Conservation (phyloP, 2,797 vertebrate genomes). For the Platalea minor region DNA sequence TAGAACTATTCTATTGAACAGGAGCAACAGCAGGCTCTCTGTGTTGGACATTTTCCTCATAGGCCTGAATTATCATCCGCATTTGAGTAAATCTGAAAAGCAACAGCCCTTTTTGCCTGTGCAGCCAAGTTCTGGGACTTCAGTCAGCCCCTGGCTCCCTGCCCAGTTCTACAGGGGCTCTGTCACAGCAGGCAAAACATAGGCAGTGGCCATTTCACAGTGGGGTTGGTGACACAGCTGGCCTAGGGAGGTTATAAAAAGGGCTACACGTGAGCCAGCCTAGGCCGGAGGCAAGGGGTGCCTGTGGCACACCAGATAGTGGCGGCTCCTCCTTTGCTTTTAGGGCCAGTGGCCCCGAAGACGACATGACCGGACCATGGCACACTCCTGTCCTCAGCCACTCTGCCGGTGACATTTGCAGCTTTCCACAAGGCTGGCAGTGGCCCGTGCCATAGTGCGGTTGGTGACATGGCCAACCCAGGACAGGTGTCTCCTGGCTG, state of each 20-base stretch:
- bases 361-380: accelerated
- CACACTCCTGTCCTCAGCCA: no score
- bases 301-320: background rate
- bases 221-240: accelerated
- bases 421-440: background rate
- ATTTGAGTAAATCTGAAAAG: background rate
- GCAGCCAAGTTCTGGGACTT: background rate
- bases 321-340: background rate
- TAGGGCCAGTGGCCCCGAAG: background rate
- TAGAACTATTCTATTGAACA: background rate
- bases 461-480: background rate
- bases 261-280: background rate
- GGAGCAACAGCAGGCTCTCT: accelerated
- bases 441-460: accelerated
- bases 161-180: background rate
- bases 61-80: background rate
- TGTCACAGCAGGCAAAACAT: background rate
- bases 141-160: background rate
- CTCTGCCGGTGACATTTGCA: background rate
- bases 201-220: background rate
- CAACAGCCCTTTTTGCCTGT: background rate
- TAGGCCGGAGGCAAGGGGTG: background rate
- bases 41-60: background rate
- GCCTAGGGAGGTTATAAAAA: background rate
- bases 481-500: background rate